Evolutionary conservation across 2,888 invertebrate genomes (phyloP).

Genomic region (Colostygia pectinataria): DNA sequence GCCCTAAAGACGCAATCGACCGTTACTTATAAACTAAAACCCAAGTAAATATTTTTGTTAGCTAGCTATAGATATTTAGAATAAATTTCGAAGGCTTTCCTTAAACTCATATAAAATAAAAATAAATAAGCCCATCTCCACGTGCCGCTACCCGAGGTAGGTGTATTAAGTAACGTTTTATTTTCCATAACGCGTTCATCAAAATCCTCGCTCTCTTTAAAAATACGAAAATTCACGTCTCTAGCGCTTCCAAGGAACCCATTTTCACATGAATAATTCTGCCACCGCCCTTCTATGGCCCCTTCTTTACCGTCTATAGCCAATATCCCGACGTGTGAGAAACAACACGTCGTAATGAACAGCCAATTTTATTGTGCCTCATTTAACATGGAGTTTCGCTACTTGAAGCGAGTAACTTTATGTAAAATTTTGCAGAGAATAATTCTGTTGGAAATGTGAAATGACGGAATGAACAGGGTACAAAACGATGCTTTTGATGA

Average conservation of each 20-base stretch:
- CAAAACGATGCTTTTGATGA: too few species aligned
- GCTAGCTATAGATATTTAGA: too few species aligned
- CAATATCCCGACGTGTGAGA: conserved; percentile 38
- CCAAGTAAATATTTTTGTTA: too few species aligned
- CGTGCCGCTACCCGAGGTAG: conserved; percentile 1
- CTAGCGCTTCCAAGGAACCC: conserved; percentile 29
- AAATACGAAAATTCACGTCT: conserved; percentile 33
- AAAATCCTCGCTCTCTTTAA: conserved; percentile 33
- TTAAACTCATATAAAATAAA: neutral
- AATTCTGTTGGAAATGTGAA: conserved; percentile 24
- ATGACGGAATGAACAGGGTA: neutral
- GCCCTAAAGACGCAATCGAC: too few species aligned
- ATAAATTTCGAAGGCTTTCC: neutral
- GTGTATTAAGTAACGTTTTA: conserved; percentile 16
- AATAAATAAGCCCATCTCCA: conserved; percentile 1
- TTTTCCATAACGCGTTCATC: conserved; percentile 31
- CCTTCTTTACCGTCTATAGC: conserved; percentile 22
- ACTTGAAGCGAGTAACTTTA: conserved; percentile 29
- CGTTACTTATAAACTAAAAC: too few species aligned
- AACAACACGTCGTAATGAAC: conserved; percentile 43
- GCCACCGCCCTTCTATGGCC: conserved; percentile 15
- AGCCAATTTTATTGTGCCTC: conserved; percentile 40
- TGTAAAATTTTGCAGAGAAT: conserved; percentile 25
- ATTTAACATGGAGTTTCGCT: conserved; percentile 42
- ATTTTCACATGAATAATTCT: conserved; percentile 37